These are phyloP conservation scores for Aphelenchoides fujianensis DNA, from an alignment of 1,140 invertebrate species.

Conservation along the genomic window DNA sequence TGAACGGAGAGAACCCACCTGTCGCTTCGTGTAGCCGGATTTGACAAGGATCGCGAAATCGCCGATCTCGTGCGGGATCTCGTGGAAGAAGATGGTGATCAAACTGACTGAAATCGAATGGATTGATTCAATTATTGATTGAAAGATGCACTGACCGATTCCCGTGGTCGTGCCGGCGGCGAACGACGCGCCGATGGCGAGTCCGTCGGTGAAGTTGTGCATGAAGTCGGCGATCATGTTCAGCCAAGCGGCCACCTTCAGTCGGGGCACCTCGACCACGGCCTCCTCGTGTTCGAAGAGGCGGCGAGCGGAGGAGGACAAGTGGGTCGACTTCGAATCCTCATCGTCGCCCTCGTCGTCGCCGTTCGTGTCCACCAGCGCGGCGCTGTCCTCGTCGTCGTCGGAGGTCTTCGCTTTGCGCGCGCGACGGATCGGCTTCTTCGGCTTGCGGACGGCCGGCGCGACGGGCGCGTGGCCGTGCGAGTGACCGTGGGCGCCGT, in stretches of 20 bases:
- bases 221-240: constrained; percentile 90
- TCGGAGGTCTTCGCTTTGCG: constrained; percentile 41
- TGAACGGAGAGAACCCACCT: constrained; percentile 67
- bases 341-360: constrained; percentile 26
- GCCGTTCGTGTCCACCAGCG: background rate
- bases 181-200: constrained; percentile 91
- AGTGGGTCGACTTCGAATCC: background rate
- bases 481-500: constrained; percentile 35
- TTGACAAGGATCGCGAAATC: constrained; percentile 95
- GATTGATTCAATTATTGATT: constrained; percentile 23
- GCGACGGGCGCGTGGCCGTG: constrained; percentile 8
- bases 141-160: constrained; percentile 39
- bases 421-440: constrained; percentile 12
- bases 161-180: constrained; percentile 71
- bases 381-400: constrained; percentile 28
- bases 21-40: constrained; percentile 81
- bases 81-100: constrained; percentile 86
- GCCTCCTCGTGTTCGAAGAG: constrained; percentile 12
- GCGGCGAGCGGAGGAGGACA: background rate
- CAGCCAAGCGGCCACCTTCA: constrained; percentile 81
- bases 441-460: background rate
- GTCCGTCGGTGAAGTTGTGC: constrained; percentile 93
- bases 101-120: constrained; percentile 73
- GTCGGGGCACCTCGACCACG: constrained; percentile 9
- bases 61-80: constrained; percentile 96